Evolutionary conservation across 2,113 vertebrate genomes (phyloP).

Genomic region (Indicator indicator): DNA sequence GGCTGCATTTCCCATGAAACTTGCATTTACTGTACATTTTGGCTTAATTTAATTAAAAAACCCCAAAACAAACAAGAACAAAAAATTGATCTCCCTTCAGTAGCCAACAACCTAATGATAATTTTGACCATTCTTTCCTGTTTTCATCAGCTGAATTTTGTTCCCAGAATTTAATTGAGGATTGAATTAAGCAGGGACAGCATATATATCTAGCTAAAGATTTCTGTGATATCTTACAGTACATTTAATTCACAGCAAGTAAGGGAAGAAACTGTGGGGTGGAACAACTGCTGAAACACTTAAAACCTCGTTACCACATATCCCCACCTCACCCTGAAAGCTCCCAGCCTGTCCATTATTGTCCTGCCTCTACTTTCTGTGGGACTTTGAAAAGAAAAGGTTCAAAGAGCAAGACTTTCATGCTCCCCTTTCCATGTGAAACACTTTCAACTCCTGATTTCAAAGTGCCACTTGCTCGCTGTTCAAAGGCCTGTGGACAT

Average conservation of each 20-base stretch:
- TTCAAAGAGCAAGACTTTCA: slow-evolving; percentile 92
- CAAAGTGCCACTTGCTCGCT: slow-evolving; percentile 86
- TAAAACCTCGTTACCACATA: slow-evolving; percentile 70
- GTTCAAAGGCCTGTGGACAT: slow-evolving; percentile 87
- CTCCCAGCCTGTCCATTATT: slow-evolving; percentile 74
- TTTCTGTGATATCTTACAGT: background rate
- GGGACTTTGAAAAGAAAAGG: slow-evolving; percentile 82
- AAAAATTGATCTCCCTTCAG: background rate
- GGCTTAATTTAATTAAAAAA: slow-evolving; percentile 7
- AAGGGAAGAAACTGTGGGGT: slow-evolving; percentile 17
- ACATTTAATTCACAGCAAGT: slow-evolving; percentile 39
- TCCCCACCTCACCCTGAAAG: slow-evolving; percentile 60
- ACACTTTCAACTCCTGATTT: slow-evolving; percentile 91
- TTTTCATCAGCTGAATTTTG: background rate
- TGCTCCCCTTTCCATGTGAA: slow-evolving; percentile 85
- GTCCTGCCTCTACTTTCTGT: slow-evolving; percentile 77
- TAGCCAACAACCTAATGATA: background rate
- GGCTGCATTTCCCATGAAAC: slow-evolving; percentile 44
- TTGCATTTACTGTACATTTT: slow-evolving; percentile 28
- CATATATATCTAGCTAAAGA: background rate
- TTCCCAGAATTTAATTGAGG: background rate
- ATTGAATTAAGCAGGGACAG: slow-evolving; percentile 2
- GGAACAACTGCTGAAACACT: slow-evolving; percentile 40
- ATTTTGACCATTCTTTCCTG: background rate
- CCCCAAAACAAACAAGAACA: background rate